phyloP scores from a whole-genome alignment of 1,140 invertebrate genomes.

The Globodera ellingtonae region DNA sequence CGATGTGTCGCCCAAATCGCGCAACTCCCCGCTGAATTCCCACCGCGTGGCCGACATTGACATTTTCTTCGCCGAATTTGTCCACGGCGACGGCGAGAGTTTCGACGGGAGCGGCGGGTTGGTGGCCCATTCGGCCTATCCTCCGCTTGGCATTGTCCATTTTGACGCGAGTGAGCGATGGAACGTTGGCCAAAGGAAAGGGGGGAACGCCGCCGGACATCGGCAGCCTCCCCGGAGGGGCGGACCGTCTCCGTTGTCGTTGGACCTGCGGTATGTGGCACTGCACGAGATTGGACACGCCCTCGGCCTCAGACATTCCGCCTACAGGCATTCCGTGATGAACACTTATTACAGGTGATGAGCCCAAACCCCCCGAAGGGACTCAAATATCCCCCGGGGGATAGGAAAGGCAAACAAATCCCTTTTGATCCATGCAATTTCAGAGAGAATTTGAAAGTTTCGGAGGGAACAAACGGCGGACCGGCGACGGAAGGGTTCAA shows the following conservation, averaged over 20 bases:
- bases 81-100: slow-evolving; percentile 27
- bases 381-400: too few relatives aligned
- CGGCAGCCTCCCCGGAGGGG: not conserved
- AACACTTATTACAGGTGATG: slow-evolving; percentile 46
- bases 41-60: slow-evolving; percentile 33
- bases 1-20: slow-evolving; percentile 21
- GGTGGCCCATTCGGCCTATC: slow-evolving; percentile 38
- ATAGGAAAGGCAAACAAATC: too few relatives aligned
- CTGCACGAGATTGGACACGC: slow-evolving; percentile 55
- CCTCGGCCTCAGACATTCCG: slow-evolving; percentile 45
- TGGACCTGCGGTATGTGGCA: slow-evolving; percentile 36
- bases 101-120: slow-evolving; percentile 38
- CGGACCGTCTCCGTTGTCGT: not conserved
- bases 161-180: slow-evolving; percentile 27
- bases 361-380: not conserved
- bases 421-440: not conserved
- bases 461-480: not conserved
- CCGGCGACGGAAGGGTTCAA: slow-evolving; percentile 2
- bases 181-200: slow-evolving; percentile 6
- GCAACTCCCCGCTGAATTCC: slow-evolving; percentile 12
- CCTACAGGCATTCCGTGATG: slow-evolving; percentile 49
- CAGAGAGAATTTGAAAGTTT: slow-evolving; percentile 1
- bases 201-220: not conserved
- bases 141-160: slow-evolving; percentile 37
- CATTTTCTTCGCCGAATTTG: slow-evolving; percentile 35